Conservation (phyloP, 2,797 vertebrate genomes). For the Phataginus tetradactyla region DNA sequence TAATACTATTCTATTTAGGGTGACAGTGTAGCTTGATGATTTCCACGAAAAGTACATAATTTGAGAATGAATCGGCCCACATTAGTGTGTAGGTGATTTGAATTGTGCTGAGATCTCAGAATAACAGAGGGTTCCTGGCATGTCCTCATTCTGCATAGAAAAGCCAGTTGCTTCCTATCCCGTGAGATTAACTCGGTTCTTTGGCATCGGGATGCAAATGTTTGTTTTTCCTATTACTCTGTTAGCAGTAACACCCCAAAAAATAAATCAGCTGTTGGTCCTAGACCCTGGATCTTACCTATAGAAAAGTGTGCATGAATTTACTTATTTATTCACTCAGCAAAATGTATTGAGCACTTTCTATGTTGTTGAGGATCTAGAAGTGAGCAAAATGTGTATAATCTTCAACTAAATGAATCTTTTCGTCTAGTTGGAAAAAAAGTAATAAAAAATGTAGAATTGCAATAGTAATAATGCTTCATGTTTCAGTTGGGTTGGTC, state of each 20-base stretch:
- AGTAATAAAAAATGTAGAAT: neutral
- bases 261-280: neutral
- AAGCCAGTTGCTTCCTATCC: neutral
- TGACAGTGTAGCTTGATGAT: constrained; percentile 74
- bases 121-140: neutral
- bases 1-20: constrained; percentile 80
- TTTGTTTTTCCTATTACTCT: neutral
- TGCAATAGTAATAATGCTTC: too few relatives aligned
- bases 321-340: neutral
- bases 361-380: neutral
- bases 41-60: constrained; percentile 57
- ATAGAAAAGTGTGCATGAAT: neutral
- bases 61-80: constrained; percentile 63
- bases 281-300: neutral
- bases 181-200: neutral
- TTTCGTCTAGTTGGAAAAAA: neutral
- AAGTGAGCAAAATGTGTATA: neutral
- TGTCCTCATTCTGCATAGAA: neutral
- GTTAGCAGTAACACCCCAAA: neutral
- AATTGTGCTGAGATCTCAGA: neutral
- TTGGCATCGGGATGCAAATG: neutral
- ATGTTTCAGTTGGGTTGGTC: neutral
- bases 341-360: neutral
- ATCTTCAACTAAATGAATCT: neutral
- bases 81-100: constrained; percentile 25